phyloP scores from a whole-genome alignment of 2,797 vertebrate species.

The Anguilla megastoma region DNA sequence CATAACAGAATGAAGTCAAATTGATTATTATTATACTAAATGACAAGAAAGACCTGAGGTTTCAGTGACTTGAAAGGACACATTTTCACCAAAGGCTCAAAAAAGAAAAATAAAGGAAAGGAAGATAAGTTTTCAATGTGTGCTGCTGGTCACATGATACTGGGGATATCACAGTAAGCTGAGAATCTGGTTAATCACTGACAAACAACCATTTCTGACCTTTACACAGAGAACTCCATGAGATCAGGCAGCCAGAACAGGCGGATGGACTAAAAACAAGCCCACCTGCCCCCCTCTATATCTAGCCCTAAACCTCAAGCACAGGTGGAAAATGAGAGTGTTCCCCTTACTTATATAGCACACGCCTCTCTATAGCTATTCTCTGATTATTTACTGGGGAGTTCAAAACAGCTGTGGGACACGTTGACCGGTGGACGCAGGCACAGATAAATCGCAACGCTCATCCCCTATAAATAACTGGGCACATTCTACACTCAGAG shows the following conservation, averaged over 20 bases:
- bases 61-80: background rate
- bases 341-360: background rate
- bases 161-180: background rate
- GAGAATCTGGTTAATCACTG: background rate
- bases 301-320: background rate
- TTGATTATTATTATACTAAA: background rate
- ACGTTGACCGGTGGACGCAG: background rate
- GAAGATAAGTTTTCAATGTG: background rate
- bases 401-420: background rate
- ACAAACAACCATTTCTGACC: conserved; percentile 40
- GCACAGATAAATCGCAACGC: background rate
- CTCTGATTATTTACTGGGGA: background rate
- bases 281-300: background rate
- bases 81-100: background rate
- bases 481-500: background rate
- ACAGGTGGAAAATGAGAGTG: background rate
- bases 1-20: background rate
- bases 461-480: conserved; percentile 18
- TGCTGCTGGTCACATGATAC: background rate
- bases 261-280: background rate
- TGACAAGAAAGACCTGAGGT: background rate
- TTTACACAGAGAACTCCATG: conserved; percentile 44
- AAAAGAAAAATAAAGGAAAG: background rate
- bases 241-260: conserved; percentile 49
- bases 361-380: background rate